These are phyloP conservation scores for Amiota communis DNA, from an alignment of 2,888 invertebrate genomes.

Conservation along the genomic window DNA sequence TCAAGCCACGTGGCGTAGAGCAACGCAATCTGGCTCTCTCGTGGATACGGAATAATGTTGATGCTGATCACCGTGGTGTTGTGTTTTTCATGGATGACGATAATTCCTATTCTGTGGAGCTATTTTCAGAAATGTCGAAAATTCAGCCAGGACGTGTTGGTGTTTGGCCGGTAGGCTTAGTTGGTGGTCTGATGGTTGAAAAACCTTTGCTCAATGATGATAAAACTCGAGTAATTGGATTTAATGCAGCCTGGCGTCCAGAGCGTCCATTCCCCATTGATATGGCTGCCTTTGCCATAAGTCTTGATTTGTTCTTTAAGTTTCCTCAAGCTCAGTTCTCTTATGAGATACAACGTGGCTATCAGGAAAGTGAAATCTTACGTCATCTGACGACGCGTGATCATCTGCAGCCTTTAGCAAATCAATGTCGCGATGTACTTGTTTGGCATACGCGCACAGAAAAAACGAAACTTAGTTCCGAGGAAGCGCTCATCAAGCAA, in stretches of 20 bases:
- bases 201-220: conserved; percentile 83
- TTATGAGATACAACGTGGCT: conserved; percentile 89
- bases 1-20: conserved; percentile 89
- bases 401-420: conserved; percentile 92
- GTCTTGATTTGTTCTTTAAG: conserved; percentile 81
- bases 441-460: conserved; percentile 99
- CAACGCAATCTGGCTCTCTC: conserved; percentile 90
- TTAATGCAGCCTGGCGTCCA: conserved; percentile 88
- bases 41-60: conserved; percentile 77
- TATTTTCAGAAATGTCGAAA: conserved; percentile 92
- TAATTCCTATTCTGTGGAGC: conserved; percentile 90
- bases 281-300: conserved; percentile 97
- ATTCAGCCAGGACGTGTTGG: conserved; percentile 83
- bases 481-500: conserved; percentile 75
- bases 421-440: conserved; percentile 92
- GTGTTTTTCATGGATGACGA: conserved; percentile 98
- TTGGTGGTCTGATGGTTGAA: conserved; percentile 95
- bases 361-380: conserved; percentile 90
- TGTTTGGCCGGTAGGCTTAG: conserved; percentile 96
- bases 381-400: conserved; percentile 81
- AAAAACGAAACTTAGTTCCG: conserved; percentile 83
- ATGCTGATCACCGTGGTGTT: conserved; percentile 77
- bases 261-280: conserved; percentile 95
- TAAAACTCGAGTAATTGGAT: conserved; percentile 76
- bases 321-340: conserved; percentile 86